A percentile compares a stretch with the other conserved stretches of the same genome.
phyloP scores from a whole-genome alignment of 1,140 invertebrate species.

The Macrosteles quadrilineatus region DNA sequence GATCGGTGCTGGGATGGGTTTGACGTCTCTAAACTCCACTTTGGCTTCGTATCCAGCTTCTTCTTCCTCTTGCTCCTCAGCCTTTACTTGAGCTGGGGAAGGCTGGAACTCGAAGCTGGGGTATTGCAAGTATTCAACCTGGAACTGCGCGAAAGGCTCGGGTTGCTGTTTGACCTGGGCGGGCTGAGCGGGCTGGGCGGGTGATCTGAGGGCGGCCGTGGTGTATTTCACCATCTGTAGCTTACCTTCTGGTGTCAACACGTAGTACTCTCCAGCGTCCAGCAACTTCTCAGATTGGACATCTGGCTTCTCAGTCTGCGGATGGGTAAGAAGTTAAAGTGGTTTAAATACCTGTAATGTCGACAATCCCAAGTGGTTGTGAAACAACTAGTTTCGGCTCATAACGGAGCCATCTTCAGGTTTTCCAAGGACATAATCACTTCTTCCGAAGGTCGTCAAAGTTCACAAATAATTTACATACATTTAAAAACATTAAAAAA shows the following conservation, averaged over 20 bases:
- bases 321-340: too few species aligned
- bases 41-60: constrained; percentile 33
- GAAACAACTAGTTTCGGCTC: too few species aligned
- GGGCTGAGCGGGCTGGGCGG: too few species aligned
- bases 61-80: not conserved
- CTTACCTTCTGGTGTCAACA: constrained; percentile 72
- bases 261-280: constrained; percentile 65
- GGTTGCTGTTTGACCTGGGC: not conserved
- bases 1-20: constrained; percentile 40
- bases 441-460: too few species aligned
- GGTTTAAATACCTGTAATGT: too few species aligned
- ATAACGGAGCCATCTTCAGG: too few species aligned
- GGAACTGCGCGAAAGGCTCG: constrained; percentile 18
- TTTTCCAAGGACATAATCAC: too few species aligned
- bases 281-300: not conserved
- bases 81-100: not conserved
- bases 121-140: constrained; percentile 1
- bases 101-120: not conserved
- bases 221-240: constrained; percentile 60
- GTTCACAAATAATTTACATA: too few species aligned
- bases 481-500: too few species aligned
- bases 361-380: too few species aligned
- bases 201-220: constrained; percentile 31
- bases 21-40: constrained; percentile 40
- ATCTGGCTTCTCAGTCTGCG: not conserved